Evolutionary conservation across 1,140 invertebrate genomes (phyloP).

Genomic region (Atta colombica): DNA sequence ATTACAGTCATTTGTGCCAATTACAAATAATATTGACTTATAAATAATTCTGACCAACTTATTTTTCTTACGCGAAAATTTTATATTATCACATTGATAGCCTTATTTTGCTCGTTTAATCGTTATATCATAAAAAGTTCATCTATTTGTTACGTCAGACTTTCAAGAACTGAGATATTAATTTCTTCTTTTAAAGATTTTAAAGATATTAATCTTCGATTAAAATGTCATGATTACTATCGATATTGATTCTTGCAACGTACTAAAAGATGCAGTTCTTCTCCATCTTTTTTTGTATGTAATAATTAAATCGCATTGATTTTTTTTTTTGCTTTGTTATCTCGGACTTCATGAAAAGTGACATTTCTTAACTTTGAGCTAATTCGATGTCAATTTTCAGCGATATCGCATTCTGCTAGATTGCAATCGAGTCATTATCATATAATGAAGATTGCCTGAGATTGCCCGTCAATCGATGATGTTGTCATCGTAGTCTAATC

Average conservation of each 20-base stretch:
- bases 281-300: background rate
- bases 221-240: background rate
- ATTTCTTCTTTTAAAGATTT: background rate
- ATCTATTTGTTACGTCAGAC: background rate
- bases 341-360: background rate
- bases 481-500: slow-evolving; percentile 14
- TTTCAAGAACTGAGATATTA: slow-evolving; percentile 26
- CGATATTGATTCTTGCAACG: background rate
- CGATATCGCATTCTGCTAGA: too few relatives aligned
- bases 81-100: background rate
- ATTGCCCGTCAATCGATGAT: background rate
- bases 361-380: background rate
- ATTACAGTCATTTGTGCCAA: background rate
- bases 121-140: background rate
- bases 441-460: slow-evolving; percentile 11
- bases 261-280: background rate
- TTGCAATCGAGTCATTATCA: slow-evolving; percentile 32
- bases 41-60: background rate
- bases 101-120: slow-evolving; percentile 19
- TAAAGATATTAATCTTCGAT: slow-evolving; percentile 6
- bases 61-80: background rate
- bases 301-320: slow-evolving; percentile 8
- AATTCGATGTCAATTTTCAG: slow-evolving; percentile 24
- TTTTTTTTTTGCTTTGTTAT: background rate
- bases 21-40: background rate